Evolutionary conservation across 2,797 vertebrate genomes (phyloP).

Genomic region (Kryptolebias ocellatus): DNA sequence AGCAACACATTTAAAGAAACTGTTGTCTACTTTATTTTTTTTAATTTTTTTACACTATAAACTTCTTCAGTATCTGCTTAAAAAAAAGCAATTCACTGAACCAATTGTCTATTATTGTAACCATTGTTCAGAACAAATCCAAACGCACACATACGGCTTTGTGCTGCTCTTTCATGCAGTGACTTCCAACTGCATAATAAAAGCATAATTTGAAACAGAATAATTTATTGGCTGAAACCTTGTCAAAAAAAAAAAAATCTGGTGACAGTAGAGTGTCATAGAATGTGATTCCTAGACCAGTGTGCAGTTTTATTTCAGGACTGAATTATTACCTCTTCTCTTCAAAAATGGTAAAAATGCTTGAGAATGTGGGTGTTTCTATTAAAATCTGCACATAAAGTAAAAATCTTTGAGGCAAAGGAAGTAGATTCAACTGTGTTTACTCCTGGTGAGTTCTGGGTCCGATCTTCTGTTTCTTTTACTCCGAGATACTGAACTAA

Average conservation of each 20-base stretch:
- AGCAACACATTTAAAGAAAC: too few species aligned
- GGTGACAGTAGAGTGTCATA: conserved; percentile 39
- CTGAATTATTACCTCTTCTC: conserved; percentile 14
- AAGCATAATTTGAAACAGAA: conserved; percentile 52
- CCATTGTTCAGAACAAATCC: conserved; percentile 19
- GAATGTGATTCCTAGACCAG: conserved; percentile 15
- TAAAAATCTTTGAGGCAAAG: not conserved
- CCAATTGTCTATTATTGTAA: conserved; percentile 34
- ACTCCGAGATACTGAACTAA: too few species aligned
- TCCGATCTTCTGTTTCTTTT: not conserved
- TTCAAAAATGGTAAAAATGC: not conserved
- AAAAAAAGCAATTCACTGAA: conserved; percentile 19
- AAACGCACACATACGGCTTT: conserved; percentile 4
- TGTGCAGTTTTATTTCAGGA: conserved; percentile 29
- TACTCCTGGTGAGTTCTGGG: not conserved
- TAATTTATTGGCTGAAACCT: conserved; percentile 47
- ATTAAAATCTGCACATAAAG: too few species aligned
- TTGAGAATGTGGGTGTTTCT: too few species aligned
- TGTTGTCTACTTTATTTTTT: too few species aligned
- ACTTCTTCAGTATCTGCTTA: not conserved
- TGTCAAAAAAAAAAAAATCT: conserved; percentile 30
- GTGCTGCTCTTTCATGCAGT: conserved; percentile 10
- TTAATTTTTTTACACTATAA: not conserved
- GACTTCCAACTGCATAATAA: conserved; percentile 45
- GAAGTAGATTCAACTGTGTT: not conserved